These are phyloP conservation scores for Lucinisca nassula DNA, from an alignment of 2,888 invertebrate species.

Conservation along the genomic window DNA sequence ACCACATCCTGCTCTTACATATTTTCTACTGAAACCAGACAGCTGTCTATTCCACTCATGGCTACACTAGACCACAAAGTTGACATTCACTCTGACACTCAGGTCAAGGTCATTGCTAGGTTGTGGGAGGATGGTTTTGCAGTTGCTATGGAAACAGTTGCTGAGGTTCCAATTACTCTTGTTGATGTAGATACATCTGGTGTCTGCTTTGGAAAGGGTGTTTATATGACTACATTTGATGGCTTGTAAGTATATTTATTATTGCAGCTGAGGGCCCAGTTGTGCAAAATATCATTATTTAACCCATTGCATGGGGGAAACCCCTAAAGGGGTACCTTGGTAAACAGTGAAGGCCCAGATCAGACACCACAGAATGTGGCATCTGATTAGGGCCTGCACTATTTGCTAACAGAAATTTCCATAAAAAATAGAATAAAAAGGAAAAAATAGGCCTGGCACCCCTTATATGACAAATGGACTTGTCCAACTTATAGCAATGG, in stretches of 20 bases:
- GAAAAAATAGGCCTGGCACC: no score
- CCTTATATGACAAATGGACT: no score
- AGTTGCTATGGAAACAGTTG: constrained; percentile 10
- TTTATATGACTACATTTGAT: constrained; percentile 78
- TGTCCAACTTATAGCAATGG: no score
- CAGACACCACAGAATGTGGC: no score
- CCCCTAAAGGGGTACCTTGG: no score
- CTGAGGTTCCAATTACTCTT: constrained; percentile 37
- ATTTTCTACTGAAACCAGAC: not conserved
- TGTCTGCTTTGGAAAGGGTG: constrained; percentile 75
- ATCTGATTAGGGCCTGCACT: no score
- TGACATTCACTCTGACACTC: not conserved
- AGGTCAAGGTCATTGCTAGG: constrained; percentile 38
- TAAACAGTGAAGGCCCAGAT: no score
- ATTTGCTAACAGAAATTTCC: no score
- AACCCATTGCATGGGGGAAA: no score
- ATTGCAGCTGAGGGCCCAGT: no score
- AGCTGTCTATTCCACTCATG: not conserved
- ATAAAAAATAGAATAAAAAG: no score
- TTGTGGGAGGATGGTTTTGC: constrained; percentile 36
- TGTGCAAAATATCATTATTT: no score
- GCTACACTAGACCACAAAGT: constrained; percentile 42
- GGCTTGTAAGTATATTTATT: constrained; percentile 83
- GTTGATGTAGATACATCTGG: constrained; percentile 69
- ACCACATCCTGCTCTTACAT: not conserved